phyloP scores from a whole-genome alignment of 2,797 vertebrate genomes.

The Siniperca scherzeri region DNA sequence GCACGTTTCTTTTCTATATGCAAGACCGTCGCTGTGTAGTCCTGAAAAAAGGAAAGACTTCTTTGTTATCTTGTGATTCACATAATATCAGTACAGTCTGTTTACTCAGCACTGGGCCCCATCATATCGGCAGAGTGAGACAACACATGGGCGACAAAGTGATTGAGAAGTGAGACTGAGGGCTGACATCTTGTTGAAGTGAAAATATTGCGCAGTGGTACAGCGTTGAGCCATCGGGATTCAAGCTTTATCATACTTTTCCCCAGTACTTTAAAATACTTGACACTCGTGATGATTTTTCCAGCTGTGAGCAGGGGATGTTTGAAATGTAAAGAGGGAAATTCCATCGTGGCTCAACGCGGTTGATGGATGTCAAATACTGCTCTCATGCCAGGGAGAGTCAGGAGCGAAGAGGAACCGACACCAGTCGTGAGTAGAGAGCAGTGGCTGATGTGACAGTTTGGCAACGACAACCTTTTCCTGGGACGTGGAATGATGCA shows the following conservation, averaged over 20 bases:
- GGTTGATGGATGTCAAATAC: conserved; percentile 62
- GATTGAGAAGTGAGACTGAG: conserved; percentile 49
- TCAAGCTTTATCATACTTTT: conserved; percentile 30
- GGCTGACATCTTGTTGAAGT: conserved; percentile 46
- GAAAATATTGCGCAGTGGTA: conserved; percentile 8
- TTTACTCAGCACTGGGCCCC: conserved; percentile 8
- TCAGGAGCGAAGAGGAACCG: conserved; percentile 28
- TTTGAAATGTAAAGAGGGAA: conserved; percentile 64
- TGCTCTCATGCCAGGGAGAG: conserved; percentile 46
- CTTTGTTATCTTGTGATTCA: conserved; percentile 38
- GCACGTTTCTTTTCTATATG: not conserved
- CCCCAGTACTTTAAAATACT: conserved; percentile 43
- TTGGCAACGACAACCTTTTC: conserved; percentile 28
- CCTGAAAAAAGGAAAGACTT: not conserved
- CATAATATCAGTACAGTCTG: conserved; percentile 22
- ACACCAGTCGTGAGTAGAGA: conserved; percentile 27
- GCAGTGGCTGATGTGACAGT: conserved; percentile 43
- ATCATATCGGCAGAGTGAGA: conserved; percentile 7
- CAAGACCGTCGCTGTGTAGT: not conserved
- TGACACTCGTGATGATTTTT: conserved; percentile 47
- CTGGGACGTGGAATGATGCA: not conserved
- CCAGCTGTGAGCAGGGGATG: conserved; percentile 32
- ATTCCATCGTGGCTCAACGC: conserved; percentile 49
- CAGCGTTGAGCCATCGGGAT: conserved; percentile 32
- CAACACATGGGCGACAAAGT: conserved; percentile 40